These are phyloP conservation scores for Motacilla tschutschensis DNA, from an alignment of 2,113 vertebrate genomes.

Conservation along the genomic window DNA sequence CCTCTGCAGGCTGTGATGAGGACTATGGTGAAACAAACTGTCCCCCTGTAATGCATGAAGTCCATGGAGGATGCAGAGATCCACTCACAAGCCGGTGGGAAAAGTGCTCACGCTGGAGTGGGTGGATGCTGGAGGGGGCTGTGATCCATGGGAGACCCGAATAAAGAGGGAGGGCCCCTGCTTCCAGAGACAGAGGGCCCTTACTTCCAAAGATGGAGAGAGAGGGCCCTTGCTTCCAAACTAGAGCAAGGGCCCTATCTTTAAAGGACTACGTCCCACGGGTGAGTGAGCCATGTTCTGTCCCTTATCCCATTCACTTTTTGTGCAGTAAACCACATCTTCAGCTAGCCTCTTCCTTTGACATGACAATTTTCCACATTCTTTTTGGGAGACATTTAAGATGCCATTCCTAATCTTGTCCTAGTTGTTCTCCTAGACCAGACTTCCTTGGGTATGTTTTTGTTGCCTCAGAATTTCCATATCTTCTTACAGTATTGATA, in stretches of 20 bases:
- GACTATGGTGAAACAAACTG: background rate
- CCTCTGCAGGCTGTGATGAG: background rate
- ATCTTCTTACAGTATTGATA: background rate
- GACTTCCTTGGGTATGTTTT: background rate
- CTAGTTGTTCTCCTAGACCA: background rate
- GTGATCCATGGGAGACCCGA: background rate
- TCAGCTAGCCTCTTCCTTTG: background rate
- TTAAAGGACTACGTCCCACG: background rate
- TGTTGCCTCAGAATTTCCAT: background rate
- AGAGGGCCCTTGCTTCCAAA: background rate
- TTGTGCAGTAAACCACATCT: background rate
- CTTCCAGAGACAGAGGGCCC: background rate
- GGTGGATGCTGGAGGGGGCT: no score
- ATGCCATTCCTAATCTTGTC: background rate
- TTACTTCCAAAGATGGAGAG: background rate
- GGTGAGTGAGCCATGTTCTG: accelerated
- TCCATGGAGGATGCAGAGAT: background rate
- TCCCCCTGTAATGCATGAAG: background rate
- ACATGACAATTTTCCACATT: background rate
- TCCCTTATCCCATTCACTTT: background rate
- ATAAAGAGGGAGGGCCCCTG: background rate
- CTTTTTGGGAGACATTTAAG: background rate
- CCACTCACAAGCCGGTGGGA: accelerated
- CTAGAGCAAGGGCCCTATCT: background rate
- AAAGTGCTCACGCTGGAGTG: background rate